Conservation (phyloP, 2,113 vertebrate genomes). For the Mobula hypostoma region DNA sequence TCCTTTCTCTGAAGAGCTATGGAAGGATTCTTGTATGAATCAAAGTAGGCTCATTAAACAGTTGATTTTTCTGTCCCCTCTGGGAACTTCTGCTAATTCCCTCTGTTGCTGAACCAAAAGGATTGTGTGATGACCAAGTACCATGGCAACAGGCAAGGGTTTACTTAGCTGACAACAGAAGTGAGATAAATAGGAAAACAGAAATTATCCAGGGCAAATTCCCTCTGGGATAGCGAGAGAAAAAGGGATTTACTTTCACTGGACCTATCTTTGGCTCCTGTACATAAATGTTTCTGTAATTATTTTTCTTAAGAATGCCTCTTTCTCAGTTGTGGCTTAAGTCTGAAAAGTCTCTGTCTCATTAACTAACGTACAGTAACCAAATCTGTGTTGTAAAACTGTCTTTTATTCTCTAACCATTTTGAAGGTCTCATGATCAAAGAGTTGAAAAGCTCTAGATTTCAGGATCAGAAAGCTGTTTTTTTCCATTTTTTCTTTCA, state of each 20-base stretch:
- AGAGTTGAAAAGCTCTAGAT: conserved; percentile 18
- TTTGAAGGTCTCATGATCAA: conserved; percentile 35
- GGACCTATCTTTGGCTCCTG: neutral
- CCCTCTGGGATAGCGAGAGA: conserved; percentile 3
- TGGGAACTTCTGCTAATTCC: neutral
- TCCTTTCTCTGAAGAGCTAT: neutral
- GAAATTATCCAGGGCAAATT: conserved; percentile 2
- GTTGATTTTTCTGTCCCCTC: neutral
- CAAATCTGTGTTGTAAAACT: conserved; percentile 7
- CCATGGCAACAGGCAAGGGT: neutral
- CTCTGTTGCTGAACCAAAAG: neutral
- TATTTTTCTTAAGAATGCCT: conserved; percentile 20
- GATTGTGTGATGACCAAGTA: neutral
- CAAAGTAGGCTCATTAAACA: conserved; percentile 3
- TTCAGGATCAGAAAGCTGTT: conserved; percentile 33
- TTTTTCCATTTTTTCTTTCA: conserved; percentile 26
- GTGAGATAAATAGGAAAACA: neutral
- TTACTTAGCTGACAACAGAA: conserved; percentile 17
- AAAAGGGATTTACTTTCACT: neutral
- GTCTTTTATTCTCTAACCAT: neutral
- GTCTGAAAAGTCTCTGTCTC: conserved; percentile 3
- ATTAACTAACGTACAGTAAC: conserved; percentile 30
- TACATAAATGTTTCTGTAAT: conserved; percentile 22
- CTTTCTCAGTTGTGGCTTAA: conserved; percentile 25
- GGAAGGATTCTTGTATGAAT: neutral